These are phyloP conservation scores for Hippoglossus hippoglossus DNA, from an alignment of 2,797 vertebrate genomes.

Conservation along the genomic window DNA sequence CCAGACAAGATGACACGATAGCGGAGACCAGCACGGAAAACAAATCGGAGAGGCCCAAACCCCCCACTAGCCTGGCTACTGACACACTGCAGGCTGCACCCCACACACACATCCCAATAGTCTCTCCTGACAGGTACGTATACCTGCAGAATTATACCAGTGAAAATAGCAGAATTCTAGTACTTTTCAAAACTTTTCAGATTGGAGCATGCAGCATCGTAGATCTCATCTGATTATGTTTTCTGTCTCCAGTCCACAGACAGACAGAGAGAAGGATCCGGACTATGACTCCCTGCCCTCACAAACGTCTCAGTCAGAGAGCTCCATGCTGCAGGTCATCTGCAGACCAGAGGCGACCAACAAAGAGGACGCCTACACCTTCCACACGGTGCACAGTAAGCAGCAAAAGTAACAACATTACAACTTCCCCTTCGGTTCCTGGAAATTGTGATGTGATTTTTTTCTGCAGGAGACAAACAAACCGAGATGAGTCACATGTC, in stretches of 20 bases:
- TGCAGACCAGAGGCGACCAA: slow-evolving; percentile 93
- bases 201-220: not conserved
- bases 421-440: not conserved
- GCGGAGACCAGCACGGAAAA: slow-evolving; percentile 61
- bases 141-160: slow-evolving; percentile 2
- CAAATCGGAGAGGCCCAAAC: slow-evolving; percentile 75
- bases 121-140: slow-evolving; percentile 86
- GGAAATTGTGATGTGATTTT: not conserved
- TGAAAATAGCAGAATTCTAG: not conserved
- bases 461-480: slow-evolving; percentile 5
- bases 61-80: slow-evolving; percentile 82
- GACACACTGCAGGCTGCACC: slow-evolving; percentile 69
- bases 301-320: slow-evolving; percentile 94
- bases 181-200: not conserved
- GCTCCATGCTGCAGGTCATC: slow-evolving; percentile 97
- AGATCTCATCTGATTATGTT: slow-evolving; percentile 11
- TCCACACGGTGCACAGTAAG: slow-evolving; percentile 88
- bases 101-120: slow-evolving; percentile 82
- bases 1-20: slow-evolving; percentile 62
- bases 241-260: slow-evolving; percentile 80
- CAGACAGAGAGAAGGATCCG: slow-evolving; percentile 86
- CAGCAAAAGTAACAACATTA: not conserved
- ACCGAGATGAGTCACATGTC: not conserved
- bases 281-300: slow-evolving; percentile 89
- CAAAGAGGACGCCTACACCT: slow-evolving; percentile 88